Conservation (phyloP, 2,797 vertebrate species). For the Acanthis flammea region DNA sequence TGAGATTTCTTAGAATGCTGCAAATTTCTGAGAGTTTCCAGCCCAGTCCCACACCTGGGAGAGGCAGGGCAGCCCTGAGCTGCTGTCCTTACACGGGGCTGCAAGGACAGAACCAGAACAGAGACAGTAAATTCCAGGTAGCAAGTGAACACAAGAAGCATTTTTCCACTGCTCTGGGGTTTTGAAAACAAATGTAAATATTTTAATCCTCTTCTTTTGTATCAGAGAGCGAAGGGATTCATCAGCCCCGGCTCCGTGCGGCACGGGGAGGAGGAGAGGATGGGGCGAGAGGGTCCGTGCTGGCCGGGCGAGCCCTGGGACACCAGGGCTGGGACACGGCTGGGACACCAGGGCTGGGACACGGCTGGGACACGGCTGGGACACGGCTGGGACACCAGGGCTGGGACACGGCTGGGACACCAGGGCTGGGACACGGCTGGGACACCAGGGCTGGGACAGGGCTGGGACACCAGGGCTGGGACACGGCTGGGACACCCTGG, state of each 20-base stretch:
- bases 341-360: too few relatives aligned
- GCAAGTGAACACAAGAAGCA: background rate
- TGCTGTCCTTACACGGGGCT: background rate
- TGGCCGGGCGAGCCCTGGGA: background rate
- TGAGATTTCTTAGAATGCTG: constrained; percentile 56
- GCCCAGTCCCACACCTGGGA: background rate
- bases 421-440: too few relatives aligned
- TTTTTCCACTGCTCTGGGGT: background rate
- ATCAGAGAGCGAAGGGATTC: background rate
- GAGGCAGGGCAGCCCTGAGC: background rate
- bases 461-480: background rate
- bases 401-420: too few relatives aligned
- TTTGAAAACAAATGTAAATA: background rate
- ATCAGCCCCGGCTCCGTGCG: rapidly evolving
- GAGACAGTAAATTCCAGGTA: too few relatives aligned
- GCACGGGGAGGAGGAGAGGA: background rate
- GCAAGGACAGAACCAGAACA: background rate
- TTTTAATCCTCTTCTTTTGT: rapidly evolving
- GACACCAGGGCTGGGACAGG: too few relatives aligned
- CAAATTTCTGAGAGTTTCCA: constrained; percentile 11
- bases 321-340: background rate
- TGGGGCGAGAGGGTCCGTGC: rapidly evolving
- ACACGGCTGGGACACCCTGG: rapidly evolving
- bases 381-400: too few relatives aligned
- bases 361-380: too few relatives aligned